Conservation (phyloP, 2,797 vertebrate species). For the Schizothorax lantsangensis region DNA sequence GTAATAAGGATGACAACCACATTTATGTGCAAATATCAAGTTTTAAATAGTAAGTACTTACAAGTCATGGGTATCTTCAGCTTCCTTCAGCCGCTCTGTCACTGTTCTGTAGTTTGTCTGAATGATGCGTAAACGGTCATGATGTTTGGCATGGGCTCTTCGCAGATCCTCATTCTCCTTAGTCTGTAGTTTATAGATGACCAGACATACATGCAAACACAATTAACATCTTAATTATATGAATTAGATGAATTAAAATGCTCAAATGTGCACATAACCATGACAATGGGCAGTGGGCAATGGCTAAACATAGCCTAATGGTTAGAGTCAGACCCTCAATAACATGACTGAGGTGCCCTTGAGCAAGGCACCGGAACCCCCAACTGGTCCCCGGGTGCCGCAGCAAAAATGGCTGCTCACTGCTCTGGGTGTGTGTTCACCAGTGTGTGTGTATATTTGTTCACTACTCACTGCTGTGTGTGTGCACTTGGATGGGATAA, state of each 20-base stretch:
- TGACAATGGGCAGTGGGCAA: background rate
- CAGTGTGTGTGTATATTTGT: background rate
- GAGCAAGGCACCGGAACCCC: background rate
- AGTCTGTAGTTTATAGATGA: slow-evolving; percentile 70
- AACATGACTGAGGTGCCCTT: background rate
- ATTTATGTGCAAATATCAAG: background rate
- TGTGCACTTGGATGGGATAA: background rate
- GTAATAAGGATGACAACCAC: background rate
- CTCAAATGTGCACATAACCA: background rate
- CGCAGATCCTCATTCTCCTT: slow-evolving; percentile 87
- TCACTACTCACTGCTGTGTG: no score
- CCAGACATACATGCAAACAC: slow-evolving; percentile 42
- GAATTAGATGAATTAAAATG: background rate
- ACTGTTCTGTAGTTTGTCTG: slow-evolving; percentile 88
- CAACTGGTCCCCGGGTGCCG: no score
- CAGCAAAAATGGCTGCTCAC: no score
- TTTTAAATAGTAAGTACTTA: slow-evolving; percentile 79
- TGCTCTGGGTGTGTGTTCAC: no score
- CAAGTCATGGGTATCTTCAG: slow-evolving; percentile 80
- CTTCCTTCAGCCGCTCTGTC: slow-evolving; percentile 87
- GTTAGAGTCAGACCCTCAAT: background rate
- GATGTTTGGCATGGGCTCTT: slow-evolving; percentile 82
- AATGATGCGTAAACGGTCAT: slow-evolving; percentile 86
- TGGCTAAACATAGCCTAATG: background rate
- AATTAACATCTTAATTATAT: slow-evolving; percentile 14